These are phyloP conservation scores for Xylocopa sonorina DNA, from an alignment of 1,140 invertebrate genomes.

Conservation along the genomic window DNA sequence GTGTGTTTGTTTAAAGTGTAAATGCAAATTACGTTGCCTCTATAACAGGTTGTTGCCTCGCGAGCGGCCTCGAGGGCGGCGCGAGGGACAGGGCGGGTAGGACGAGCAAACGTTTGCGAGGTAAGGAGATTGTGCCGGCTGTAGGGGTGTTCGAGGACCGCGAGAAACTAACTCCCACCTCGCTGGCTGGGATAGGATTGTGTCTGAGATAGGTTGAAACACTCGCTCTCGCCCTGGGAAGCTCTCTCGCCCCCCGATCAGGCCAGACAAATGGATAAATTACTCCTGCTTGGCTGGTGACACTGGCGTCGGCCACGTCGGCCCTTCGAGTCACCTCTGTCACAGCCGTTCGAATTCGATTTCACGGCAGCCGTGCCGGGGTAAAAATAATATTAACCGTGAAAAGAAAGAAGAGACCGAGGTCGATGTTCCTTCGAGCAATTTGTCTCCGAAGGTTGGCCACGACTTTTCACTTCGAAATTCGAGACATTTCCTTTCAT, in stretches of 20 bases:
- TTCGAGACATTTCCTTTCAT: neutral
- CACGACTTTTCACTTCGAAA: neutral
- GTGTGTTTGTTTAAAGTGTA: conserved; percentile 51
- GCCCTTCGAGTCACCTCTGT: conserved; percentile 7
- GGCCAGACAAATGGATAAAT: conserved; percentile 54
- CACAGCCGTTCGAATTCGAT: conserved; percentile 30
- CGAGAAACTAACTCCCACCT: neutral
- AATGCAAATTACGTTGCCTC: conserved; percentile 50
- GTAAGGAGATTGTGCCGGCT: conserved; percentile 43
- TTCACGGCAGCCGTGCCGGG: neutral
- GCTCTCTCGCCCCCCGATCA: conserved; percentile 43
- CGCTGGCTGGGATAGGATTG: conserved; percentile 30
- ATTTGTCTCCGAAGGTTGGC: conserved; percentile 7
- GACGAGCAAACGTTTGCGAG: conserved; percentile 47
- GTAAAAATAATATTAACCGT: conserved; percentile 36
- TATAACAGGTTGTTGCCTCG: conserved; percentile 55
- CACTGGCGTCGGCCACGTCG: neutral
- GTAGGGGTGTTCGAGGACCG: conserved; percentile 11
- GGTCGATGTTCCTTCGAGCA: neutral
- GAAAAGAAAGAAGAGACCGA: neutral
- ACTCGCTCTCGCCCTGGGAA: conserved; percentile 6
- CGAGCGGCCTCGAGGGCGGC: neutral
- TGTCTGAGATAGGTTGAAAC: conserved; percentile 48
- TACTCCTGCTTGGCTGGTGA: conserved; percentile 30
- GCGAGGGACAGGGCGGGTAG: conserved; percentile 14